Percentiles rank a stretch among this genome's conserved stretches.
Evolutionary conservation across 1,140 invertebrate genomes (phyloP).

Genomic region (Drosophila pseudoobscura): DNA sequence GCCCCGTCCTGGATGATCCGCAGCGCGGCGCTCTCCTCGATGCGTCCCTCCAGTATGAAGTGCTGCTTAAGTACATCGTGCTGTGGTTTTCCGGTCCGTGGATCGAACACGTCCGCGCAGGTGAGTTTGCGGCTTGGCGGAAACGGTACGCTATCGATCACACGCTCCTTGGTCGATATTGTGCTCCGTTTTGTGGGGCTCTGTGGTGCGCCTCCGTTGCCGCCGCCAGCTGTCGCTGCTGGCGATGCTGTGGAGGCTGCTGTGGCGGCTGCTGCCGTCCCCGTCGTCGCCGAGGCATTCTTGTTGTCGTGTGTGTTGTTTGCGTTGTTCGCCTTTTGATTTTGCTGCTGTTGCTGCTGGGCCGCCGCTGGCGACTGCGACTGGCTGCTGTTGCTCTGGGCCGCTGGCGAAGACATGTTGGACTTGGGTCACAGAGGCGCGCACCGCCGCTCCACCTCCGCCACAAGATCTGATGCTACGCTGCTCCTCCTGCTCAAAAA

Average conservation of each 20-base stretch:
- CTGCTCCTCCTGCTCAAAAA: conserved; percentile 3
- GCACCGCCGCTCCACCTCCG: conserved; percentile 35
- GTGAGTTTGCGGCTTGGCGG: conserved; percentile 98
- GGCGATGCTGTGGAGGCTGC: conserved; percentile 15
- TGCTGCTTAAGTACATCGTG: conserved; percentile 99
- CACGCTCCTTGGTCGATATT: conserved; percentile 80
- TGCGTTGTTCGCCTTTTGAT: conserved; percentile 43
- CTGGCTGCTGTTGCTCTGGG: conserved; percentile 70
- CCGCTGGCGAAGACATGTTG: conserved; percentile 72
- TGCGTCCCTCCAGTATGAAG: conserved; percentile 98
- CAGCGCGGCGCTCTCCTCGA: conserved; percentile 98
- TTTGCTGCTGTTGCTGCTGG: conserved; percentile 47
- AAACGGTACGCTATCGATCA: conserved; percentile 91
- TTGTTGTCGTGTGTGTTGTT: conserved; percentile 54
- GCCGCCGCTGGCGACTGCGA: conserved; percentile 40
- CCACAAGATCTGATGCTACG: conserved; percentile 12
- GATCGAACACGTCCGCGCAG: conserved; percentile 98
- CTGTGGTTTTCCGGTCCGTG: conserved; percentile 95
- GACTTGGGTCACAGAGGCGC: conserved; percentile 23
- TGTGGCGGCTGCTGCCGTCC: conserved; percentile 42
- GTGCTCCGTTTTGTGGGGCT: conserved; percentile 77
- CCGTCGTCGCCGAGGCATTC: conserved; percentile 50
- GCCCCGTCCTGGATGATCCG: conserved; percentile 99
- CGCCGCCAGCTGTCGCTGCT: conserved; percentile 34
- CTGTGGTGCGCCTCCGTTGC: conserved; percentile 36